A percentile compares a stretch with the other conserved stretches of the same genome.
phyloP scores from a whole-genome alignment of 2,113 vertebrate genomes.

The Pipra filicauda region DNA sequence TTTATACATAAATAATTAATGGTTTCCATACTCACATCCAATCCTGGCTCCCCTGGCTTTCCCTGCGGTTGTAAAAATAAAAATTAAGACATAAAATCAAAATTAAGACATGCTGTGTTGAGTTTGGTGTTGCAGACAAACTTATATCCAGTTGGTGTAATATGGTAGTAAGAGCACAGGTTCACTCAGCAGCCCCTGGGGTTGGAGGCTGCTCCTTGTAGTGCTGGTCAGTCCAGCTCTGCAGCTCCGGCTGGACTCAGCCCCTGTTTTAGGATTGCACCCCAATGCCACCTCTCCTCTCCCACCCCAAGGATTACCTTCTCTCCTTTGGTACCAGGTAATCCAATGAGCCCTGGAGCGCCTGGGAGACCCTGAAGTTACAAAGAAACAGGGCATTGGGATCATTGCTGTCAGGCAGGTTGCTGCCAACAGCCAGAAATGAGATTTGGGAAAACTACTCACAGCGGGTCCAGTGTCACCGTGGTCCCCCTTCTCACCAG shows the following conservation, averaged over 20 bases:
- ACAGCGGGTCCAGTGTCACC: slow-evolving; percentile 64
- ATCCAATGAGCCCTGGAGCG: slow-evolving; percentile 84
- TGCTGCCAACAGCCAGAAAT: neutral
- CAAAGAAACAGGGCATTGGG: neutral
- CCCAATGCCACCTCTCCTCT: rapidly evolving
- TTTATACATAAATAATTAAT: neutral
- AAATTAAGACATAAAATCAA: neutral
- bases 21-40: slow-evolving; percentile 87
- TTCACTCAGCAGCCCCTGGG: neutral
- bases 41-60: slow-evolving; percentile 88
- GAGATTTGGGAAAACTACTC: slow-evolving; percentile 38
- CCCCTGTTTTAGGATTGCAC: neutral
- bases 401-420: neutral
- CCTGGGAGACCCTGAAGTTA: slow-evolving; percentile 63
- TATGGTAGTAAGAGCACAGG: rapidly evolving
- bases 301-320: slow-evolving; percentile 74
- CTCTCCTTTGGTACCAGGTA: slow-evolving; percentile 94
- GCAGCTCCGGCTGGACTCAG: neutral
- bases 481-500: slow-evolving; percentile 64
- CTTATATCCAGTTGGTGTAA: neutral
- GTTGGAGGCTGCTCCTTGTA: neutral
- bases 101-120: neutral
- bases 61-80: slow-evolving; percentile 77
- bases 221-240: neutral
- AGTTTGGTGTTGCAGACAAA: neutral